Conservation (phyloP, 2,888 invertebrate genomes). For the Pelosia muscerda region DNA sequence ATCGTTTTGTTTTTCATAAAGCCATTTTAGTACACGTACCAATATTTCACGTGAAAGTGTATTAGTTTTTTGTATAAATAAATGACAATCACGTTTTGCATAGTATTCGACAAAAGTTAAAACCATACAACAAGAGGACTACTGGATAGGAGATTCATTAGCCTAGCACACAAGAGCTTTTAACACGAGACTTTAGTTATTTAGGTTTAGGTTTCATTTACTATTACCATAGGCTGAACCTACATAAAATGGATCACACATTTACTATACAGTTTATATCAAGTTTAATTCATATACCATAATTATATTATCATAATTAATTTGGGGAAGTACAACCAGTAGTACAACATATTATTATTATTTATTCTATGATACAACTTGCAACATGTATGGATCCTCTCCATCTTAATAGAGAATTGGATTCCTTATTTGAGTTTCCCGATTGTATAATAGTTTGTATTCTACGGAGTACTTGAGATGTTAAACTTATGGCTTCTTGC, state of each 20-base stretch:
- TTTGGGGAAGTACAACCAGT: no score
- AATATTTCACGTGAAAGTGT: constrained; percentile 30
- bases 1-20: constrained; percentile 70
- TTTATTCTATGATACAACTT: no score
- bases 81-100: not conserved
- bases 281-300: no score
- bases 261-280: no score
- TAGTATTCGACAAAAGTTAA: not conserved
- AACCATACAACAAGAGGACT: not conserved
- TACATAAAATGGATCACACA: no score
- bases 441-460: not conserved
- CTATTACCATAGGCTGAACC: no score
- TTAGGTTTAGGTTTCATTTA: not conserved
- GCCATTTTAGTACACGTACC: constrained; percentile 52
- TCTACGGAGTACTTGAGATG: no score
- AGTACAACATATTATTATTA: no score
- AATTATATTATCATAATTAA: no score
- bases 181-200: no score
- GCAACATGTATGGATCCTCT: not conserved
- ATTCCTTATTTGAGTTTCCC: not conserved
- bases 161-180: no score
- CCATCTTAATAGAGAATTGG: not conserved
- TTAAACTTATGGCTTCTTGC: no score
- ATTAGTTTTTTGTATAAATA: constrained; percentile 19
- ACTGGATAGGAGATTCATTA: not conserved